A percentile compares a stretch with the other conserved stretches of the same genome.
Conservation (phyloP, 2,888 invertebrate species). For the Acanthosepion esculentum region DNA sequence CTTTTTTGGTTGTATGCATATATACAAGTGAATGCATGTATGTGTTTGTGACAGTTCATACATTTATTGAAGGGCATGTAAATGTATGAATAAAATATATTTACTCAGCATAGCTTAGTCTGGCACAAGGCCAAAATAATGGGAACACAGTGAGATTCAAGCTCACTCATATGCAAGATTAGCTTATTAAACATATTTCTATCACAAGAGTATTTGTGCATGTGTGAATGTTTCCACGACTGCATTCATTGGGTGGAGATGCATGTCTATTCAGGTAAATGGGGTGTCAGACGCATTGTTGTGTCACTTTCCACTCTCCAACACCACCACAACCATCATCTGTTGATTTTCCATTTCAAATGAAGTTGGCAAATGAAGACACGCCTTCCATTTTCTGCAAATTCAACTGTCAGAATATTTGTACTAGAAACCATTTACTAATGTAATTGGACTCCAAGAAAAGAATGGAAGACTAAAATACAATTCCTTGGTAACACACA, state of each 20-base stretch:
- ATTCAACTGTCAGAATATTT: not conserved
- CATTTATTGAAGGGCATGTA: too few relatives aligned
- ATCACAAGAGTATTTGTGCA: not conserved
- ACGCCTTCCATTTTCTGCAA: slow-evolving; percentile 17
- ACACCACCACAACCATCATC: not conserved
- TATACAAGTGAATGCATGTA: too few relatives aligned
- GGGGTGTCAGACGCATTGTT: not conserved
- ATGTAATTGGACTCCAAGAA: not conserved
- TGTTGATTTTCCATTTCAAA: not conserved
- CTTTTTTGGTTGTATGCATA: too few relatives aligned
- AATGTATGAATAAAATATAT: not conserved
- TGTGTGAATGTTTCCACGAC: not conserved
- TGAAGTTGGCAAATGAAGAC: not conserved
- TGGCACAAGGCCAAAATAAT: not conserved
- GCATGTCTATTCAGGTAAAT: not conserved
- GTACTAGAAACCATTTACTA: not conserved
- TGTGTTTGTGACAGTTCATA: too few relatives aligned
- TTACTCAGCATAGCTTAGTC: not conserved
- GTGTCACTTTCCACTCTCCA: not conserved
- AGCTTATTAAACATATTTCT: not conserved
- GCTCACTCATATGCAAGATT: not conserved
- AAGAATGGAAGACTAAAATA: too few relatives aligned
- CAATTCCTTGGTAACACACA: too few relatives aligned
- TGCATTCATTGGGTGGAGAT: not conserved
- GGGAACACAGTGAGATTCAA: not conserved